Evolutionary conservation across 1,140 invertebrate species (phyloP), one percentile per base, ranked within the genome.

Genomic region (Hycleus phaleratus): DNA sequence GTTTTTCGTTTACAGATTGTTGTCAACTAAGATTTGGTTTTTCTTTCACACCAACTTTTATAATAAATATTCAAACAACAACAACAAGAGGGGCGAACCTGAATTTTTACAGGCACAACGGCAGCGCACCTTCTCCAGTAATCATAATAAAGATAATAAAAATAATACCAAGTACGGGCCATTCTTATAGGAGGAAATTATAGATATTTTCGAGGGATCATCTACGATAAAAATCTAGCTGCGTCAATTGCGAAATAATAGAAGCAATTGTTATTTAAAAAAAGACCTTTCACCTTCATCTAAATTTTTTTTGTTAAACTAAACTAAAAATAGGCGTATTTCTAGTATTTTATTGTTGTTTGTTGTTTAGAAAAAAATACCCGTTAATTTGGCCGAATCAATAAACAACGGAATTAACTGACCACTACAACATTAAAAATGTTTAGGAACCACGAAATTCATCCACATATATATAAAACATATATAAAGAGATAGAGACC

Each of bases 341-440:
- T 51, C 38, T 45, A 26, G 18, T 1, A 18, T 18, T 18, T 18
- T 18, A 50, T 44, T 26, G 46, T 12, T 51, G 24, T 42, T 24
- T 42, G 49, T 46, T 12, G 9, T 42, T 46, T 46, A 25, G 3
- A 18, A 3, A 46, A 10, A 46, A 25, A 38, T 43, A 25, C 7
- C 11, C 11, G 11, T 5, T 42, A 42, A 42, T 7, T 42, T 26
- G 5, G 4, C 6, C 11, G 32, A 25, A 25, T 9, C 18, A n/a
- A 47, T 47, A 47, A 45, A 49, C 48, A 49, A 49, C 26, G 47
- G 39, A 43, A 52, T 56, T 46, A 47, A 67, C 66, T 67, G 66
- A 67, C 66, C 66, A 65, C 56, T 65, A 59, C 63, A 67, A 67
- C 56, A 67, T 65, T 32, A 48, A 61, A 63, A 49, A 48, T 51